phyloP scores from a whole-genome alignment of 2,113 vertebrate genomes.

The Tragelaphus buxtoni region DNA sequence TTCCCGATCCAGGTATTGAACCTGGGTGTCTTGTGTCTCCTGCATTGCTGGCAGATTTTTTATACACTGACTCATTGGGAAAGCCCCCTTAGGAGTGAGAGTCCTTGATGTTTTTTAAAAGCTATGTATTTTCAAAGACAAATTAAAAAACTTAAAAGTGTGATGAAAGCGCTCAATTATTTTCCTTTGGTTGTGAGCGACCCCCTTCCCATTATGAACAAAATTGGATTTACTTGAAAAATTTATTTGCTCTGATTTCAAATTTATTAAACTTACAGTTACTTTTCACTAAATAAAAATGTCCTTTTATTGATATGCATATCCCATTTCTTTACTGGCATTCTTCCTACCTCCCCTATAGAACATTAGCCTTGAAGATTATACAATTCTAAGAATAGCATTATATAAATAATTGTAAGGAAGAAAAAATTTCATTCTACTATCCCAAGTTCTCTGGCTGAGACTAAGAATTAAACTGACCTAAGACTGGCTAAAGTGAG shows the following conservation, averaged over 20 bases:
- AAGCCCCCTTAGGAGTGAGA: not conserved
- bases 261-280: not conserved
- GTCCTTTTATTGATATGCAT: not conserved
- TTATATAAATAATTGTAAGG: not conserved
- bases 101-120: not conserved
- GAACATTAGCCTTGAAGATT: not conserved
- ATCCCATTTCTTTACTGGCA: not conserved
- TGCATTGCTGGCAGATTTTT: not conserved
- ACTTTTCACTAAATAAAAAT: not conserved
- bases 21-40: not conserved
- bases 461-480: not conserved
- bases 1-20: not conserved
- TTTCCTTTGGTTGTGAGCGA: not conserved
- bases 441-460: not conserved
- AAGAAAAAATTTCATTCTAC: not conserved
- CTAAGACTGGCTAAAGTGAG: not conserved
- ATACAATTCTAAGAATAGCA: not conserved
- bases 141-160: slow-evolving; percentile 4
- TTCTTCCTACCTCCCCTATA: not conserved
- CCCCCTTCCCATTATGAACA: not conserved
- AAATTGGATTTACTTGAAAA: not conserved
- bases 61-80: not conserved
- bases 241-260: not conserved
- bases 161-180: not conserved
- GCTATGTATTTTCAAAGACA: not conserved